Base-by-base conservation (phyloP, 2,888 invertebrate species). In the Apotomis capreana region DNA sequence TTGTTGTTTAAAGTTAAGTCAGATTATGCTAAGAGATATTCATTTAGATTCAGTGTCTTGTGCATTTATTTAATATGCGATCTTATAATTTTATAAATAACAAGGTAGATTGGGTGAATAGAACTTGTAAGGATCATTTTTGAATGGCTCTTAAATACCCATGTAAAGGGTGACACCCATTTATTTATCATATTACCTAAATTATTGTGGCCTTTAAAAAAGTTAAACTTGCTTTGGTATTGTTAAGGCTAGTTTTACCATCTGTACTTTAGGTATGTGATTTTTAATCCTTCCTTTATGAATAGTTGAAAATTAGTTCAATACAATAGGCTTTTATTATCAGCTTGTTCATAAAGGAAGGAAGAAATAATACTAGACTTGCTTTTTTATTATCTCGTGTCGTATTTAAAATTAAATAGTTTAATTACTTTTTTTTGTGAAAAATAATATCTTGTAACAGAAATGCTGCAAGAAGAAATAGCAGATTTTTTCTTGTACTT, bases 191-290 rank as follows among this genome's bases (percentile, higher is more conserved):
- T 87, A 87, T 83, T 89, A 89, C 87, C 87, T 88, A 90, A 92
- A 92, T 92, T 91, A 88, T 90, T 90, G 90, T 92, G 92, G 92
- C 91, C 91, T 91, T 92, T 81, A 82, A 82, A 84, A 87, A 89
- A 90, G 86, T 89, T 88, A 86, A 91, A 89, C 88, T 91, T 91
- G 89, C 89, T 91, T 90, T 88, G 85, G 81, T 90, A 89, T 87
- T 81, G 84, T 84, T 90, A 89, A 87, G 88, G 87, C 86, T 89
- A 88, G 87, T 86, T 88, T 86, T 87, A 87, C 83, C 82, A 78
- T 85, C 78, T 84, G 84, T 77, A 82, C 83, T 88, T 83, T 83
- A 86, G 83, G 82, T 87, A 83, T 84, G 82, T 82, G 80, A 80
- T 85, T 78, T 79, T 79, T 77, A 80, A 83, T 81, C 80, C 82